Conservation (phyloP, 1,140 invertebrate species). For the Drosophila lacertosa region DNA sequence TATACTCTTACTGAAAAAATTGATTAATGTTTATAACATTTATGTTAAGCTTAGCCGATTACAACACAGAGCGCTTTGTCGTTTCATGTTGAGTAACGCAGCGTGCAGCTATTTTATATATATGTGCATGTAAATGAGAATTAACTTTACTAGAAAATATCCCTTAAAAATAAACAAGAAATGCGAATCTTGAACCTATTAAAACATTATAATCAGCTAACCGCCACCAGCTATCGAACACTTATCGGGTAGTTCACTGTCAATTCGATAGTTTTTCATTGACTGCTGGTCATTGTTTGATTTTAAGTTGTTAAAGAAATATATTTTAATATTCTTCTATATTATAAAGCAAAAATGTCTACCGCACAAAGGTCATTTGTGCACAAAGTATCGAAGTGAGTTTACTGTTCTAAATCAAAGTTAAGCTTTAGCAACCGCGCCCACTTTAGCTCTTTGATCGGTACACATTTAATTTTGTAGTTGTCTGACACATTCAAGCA, state of each 20-base stretch:
- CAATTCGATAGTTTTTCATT: slow-evolving; percentile 16
- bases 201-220: background rate
- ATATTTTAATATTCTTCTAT: background rate
- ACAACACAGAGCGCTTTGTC: too few species aligned
- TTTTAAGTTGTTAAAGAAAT: slow-evolving; percentile 4
- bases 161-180: background rate
- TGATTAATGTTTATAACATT: too few species aligned
- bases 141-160: too few species aligned
- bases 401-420: background rate
- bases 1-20: too few species aligned
- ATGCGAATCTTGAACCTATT: background rate
- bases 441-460: slow-evolving; percentile 6
- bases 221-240: slow-evolving; percentile 33
- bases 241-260: slow-evolving; percentile 23
- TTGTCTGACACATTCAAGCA: background rate
- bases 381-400: slow-evolving; percentile 91
- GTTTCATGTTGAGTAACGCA: too few species aligned
- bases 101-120: too few species aligned
- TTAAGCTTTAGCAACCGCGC: background rate
- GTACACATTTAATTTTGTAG: background rate
- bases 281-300: slow-evolving; percentile 16
- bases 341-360: slow-evolving; percentile 42
- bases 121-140: too few species aligned
- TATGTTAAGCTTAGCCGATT: too few species aligned
- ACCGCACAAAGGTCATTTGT: slow-evolving; percentile 89